phyloP scores from a whole-genome alignment of 2,888 invertebrate species.

The Thumatha senex region DNA sequence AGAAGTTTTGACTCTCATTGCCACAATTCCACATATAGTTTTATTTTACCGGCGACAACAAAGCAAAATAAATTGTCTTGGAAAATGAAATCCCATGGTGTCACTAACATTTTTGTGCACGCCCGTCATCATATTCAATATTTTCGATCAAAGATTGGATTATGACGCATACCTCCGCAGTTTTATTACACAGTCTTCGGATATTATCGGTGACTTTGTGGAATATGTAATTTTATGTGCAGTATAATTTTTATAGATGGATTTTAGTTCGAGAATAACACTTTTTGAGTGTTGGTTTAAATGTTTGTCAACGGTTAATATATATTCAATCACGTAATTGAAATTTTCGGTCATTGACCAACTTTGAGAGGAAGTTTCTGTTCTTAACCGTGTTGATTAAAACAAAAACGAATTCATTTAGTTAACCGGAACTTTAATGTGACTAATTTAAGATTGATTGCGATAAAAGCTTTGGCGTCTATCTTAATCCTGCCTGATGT shows the following conservation, averaged over 20 bases:
- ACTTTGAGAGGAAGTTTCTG: too few relatives aligned
- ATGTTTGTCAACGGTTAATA: constrained; percentile 12
- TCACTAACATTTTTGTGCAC: constrained; percentile 14
- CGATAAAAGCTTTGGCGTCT: too few relatives aligned
- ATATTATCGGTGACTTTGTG: constrained; percentile 44
- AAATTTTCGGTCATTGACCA: neutral
- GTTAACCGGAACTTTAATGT: too few relatives aligned
- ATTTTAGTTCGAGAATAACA: constrained; percentile 20
- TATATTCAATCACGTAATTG: constrained; percentile 17
- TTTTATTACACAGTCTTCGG: constrained; percentile 41
- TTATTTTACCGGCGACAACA: too few relatives aligned
- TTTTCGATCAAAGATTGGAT: constrained; percentile 46
- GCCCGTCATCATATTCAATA: constrained; percentile 41
- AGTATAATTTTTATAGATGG: constrained; percentile 34
- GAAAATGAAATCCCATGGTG: constrained; percentile 14
- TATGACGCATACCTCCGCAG: constrained; percentile 37
- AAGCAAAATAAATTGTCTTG: neutral
- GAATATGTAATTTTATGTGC: constrained; percentile 35
- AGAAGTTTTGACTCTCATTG: too few relatives aligned
- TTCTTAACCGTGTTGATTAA: too few relatives aligned
- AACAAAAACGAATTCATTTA: too few relatives aligned
- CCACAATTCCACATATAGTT: too few relatives aligned
- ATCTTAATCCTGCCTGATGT: too few relatives aligned
- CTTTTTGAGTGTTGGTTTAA: constrained; percentile 9
- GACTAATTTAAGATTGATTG: too few relatives aligned